phyloP scores from a whole-genome alignment of 2,888 invertebrate species.

The Tenthredo amoena region DNA sequence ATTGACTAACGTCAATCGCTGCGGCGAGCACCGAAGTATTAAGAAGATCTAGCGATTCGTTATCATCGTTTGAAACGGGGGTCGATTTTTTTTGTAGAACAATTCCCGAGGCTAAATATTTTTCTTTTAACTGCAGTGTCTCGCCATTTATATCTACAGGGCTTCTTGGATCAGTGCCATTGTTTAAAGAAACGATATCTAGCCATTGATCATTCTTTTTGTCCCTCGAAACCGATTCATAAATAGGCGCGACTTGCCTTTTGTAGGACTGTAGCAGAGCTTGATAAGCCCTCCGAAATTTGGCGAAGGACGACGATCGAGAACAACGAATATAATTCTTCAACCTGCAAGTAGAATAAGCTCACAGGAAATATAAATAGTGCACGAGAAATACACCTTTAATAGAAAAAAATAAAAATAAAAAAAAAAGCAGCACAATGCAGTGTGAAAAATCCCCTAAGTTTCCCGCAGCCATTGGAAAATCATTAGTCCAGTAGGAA shows the following conservation, averaged over 20 bases:
- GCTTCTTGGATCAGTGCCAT: background rate
- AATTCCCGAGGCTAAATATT: background rate
- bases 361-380: conserved; percentile 28
- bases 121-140: background rate
- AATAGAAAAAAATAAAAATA: background rate
- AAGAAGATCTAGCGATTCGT: background rate
- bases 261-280: conserved; percentile 30
- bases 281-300: conserved; percentile 58
- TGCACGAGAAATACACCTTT: background rate
- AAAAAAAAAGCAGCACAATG: background rate
- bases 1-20: background rate
- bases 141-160: conserved; percentile 11
- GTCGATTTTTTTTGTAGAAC: background rate
- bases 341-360: conserved; percentile 56
- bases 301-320: conserved; percentile 53
- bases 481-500: background rate
- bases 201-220: background rate
- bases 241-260: background rate
- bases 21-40: background rate
- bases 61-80: background rate
- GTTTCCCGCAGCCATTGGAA: background rate
- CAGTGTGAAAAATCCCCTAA: background rate
- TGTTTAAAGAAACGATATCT: conserved; percentile 3
- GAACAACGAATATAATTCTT: conserved; percentile 31
- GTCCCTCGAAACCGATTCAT: background rate